Base-by-base conservation (phyloP, 1,140 invertebrate species). In the Drosophila saltans region DNA sequence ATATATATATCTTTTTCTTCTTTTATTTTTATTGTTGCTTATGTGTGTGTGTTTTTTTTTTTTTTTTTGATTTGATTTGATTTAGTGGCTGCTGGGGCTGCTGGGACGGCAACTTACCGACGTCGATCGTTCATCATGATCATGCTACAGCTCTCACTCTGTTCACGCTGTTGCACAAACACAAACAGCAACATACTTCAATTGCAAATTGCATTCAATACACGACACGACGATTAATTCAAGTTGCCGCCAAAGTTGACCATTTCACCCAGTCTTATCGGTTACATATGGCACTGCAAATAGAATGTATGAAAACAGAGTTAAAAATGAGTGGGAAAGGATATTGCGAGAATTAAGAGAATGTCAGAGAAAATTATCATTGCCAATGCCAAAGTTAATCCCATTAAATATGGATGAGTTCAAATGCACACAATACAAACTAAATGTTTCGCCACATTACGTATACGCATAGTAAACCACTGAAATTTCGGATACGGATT, bases 211-310 rank as follows among this genome's bases (percentile, higher is more conserved):
- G 52, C 75, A 39, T 61, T 52, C 28, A 69, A 2, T 66, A 36
- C 75, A 40, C 80, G 21, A 24, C 59, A 45, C 52, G 45, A 65
- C 41, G 59, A 16, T 55, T 63, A 63, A 40, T 76, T 56, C 33
- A 30, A 75, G 78, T 63, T 80, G 66, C 33, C 36, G 57, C 36
- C 59, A 69, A 75, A 85, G 78, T 81, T 79, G 75, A 83, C 80
- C 80, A 80, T 60, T 60, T 82, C 75, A 70, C 77, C 69, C 83
- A 88, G 84, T 88, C 83, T 89, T 83, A 89, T 88, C 84, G 84
- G 77, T 88, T 88, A 84, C 83, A 89, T 88, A 83, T 88, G 83
- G 83, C 83, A 89, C 83, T 88, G 84, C 3, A 74, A 77, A n/a
- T 0, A 3, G 16, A 16, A 16, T 16, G 16, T 16, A 16, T 16